phyloP scores from a whole-genome alignment of 2,113 vertebrate species.

The Solea senegalensis region DNA sequence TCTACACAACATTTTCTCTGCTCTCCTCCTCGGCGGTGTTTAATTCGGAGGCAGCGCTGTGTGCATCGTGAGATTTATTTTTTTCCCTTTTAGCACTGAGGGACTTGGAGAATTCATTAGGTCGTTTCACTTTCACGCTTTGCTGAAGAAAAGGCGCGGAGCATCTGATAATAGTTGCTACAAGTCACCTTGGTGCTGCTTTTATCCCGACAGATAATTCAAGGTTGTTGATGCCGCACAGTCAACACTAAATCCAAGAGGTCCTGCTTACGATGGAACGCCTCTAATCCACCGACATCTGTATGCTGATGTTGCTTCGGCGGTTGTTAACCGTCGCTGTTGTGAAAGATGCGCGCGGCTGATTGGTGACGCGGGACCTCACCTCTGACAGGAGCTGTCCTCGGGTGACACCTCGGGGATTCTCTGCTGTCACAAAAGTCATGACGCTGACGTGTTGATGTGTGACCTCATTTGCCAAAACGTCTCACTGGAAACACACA shows the following conservation, averaged over 20 bases:
- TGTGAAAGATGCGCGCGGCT: background rate
- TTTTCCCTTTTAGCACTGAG: slow-evolving; percentile 53
- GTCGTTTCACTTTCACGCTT: slow-evolving; percentile 72
- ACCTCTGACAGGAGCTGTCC: background rate
- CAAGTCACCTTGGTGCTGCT: slow-evolving; percentile 65
- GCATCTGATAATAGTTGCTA: slow-evolving; percentile 67
- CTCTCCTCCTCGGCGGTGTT: slow-evolving; percentile 19
- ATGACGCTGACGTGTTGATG: background rate
- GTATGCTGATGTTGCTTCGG: slow-evolving; percentile 22
- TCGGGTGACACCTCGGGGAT: slow-evolving; percentile 1
- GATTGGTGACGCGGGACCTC: background rate
- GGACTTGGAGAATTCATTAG: slow-evolving; percentile 56
- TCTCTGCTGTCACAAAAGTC: background rate
- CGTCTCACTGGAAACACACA: background rate
- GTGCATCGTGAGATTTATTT: slow-evolving; percentile 35
- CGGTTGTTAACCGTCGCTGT: slow-evolving; percentile 13
- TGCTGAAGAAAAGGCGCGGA: slow-evolving; percentile 61
- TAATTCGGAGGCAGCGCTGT: slow-evolving; percentile 42
- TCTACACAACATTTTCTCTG: slow-evolving; percentile 20
- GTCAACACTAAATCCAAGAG: slow-evolving; percentile 39
- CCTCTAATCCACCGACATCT: slow-evolving; percentile 23
- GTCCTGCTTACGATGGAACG: slow-evolving; percentile 15
- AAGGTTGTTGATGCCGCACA: slow-evolving; percentile 59
- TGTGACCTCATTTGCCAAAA: background rate
- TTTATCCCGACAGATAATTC: slow-evolving; percentile 64